Evolutionary conservation across 2,797 vertebrate species (phyloP).

Genomic region (Pseudocheirus occidentalis): DNA sequence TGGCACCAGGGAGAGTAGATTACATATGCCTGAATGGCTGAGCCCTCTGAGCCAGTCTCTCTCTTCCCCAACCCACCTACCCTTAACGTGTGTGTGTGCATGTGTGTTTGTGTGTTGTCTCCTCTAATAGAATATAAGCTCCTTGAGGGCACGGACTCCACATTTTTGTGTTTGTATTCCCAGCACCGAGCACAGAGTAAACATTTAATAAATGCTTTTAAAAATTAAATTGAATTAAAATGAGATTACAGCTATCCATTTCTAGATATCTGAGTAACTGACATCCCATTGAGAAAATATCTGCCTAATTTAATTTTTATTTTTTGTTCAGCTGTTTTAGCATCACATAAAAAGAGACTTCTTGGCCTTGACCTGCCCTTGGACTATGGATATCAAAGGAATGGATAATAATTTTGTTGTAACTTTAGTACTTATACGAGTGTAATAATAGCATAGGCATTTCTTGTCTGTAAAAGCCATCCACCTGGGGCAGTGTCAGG

Average conservation of each 20-base stretch:
- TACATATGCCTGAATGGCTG: not conserved
- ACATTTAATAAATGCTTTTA: not conserved
- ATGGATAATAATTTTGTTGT: slow-evolving; percentile 33
- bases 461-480: not conserved
- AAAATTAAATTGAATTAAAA: not conserved
- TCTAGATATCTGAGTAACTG: not conserved
- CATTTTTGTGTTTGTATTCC: not conserved
- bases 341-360: slow-evolving; percentile 10
- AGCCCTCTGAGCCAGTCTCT: not conserved
- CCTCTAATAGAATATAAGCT: not conserved
- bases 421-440: slow-evolving; percentile 43
- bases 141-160: not conserved
- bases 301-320: slow-evolving; percentile 12
- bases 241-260: not conserved
- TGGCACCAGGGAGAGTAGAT: not conserved
- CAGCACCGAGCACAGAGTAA: not conserved
- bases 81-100: no score
- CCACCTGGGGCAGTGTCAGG: slow-evolving; percentile 17
- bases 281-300: not conserved
- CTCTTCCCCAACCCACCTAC: not conserved
- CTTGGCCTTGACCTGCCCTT: not conserved
- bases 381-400: slow-evolving; percentile 34
- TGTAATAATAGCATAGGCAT: slow-evolving; percentile 37
- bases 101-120: not conserved
- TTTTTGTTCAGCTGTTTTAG: slow-evolving; percentile 19